phyloP scores from a whole-genome alignment of 2,888 invertebrate genomes.

The Leptinotarsa haldemani region DNA sequence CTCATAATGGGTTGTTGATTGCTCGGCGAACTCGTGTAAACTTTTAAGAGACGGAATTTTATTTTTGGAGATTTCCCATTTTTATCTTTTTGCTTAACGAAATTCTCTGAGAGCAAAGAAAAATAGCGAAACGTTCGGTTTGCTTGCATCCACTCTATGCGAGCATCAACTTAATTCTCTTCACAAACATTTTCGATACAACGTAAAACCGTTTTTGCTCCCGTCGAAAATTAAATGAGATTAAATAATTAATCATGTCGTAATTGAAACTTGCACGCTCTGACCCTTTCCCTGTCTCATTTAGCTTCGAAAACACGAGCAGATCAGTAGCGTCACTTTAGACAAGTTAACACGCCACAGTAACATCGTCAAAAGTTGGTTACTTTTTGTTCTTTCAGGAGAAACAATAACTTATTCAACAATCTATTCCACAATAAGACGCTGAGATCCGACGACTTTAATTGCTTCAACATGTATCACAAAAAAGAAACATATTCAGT shows the following conservation, averaged over 20 bases:
- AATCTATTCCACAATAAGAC: too few species aligned
- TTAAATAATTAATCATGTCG: conserved; percentile 45
- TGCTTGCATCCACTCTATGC: conserved; percentile 9
- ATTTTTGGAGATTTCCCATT: background rate
- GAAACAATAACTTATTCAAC: too few species aligned
- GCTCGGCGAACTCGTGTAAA: conserved; percentile 15
- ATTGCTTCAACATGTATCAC: too few species aligned
- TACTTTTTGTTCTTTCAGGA: too few species aligned
- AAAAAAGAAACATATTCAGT: too few species aligned
- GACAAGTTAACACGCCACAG: background rate
- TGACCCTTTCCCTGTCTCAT: conserved; percentile 29
- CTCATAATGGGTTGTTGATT: conserved; percentile 20
- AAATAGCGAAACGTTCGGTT: conserved; percentile 1
- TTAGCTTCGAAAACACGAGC: background rate
- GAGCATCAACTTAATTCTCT: conserved; percentile 24
- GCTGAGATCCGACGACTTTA: too few species aligned
- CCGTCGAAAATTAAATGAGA: conserved; percentile 42
- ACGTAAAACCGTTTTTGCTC: conserved; percentile 37
- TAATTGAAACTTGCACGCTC: conserved; percentile 43
- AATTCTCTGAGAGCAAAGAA: background rate
- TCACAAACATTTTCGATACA: conserved; percentile 37
- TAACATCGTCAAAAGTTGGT: too few species aligned
- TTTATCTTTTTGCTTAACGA: background rate
- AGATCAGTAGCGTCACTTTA: background rate
- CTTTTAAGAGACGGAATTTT: conserved; percentile 2